phyloP scores from a whole-genome alignment of 2,797 vertebrate genomes.

The Gadopsis marmoratus region DNA sequence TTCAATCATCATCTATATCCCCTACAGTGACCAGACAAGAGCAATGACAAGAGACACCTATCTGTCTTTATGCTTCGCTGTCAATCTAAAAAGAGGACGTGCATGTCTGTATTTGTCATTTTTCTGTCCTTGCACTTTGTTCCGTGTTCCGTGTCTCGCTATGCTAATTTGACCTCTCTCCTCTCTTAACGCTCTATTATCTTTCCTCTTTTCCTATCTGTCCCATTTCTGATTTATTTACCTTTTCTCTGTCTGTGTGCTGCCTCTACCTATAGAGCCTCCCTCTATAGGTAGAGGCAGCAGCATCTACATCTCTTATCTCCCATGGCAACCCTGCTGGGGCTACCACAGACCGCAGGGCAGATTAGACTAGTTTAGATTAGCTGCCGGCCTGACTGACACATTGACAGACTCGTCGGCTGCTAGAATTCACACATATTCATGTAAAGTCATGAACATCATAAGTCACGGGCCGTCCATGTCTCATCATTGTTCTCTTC shows the following conservation, averaged over 20 bases:
- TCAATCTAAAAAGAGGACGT: constrained; percentile 14
- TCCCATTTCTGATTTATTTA: not conserved
- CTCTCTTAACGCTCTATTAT: not conserved
- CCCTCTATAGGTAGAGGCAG: too few relatives aligned
- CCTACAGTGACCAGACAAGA: constrained; percentile 23
- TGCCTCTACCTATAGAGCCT: not conserved
- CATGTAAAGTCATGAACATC: constrained; percentile 47
- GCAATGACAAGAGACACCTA: constrained; percentile 38
- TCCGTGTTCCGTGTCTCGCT: constrained; percentile 4
- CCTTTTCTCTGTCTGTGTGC: not conserved
- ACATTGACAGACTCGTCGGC: constrained; percentile 22
- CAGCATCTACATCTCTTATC: constrained; percentile 70
- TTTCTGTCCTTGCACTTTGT: constrained; percentile 18
- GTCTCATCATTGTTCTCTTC: not conserved
- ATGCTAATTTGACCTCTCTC: constrained; percentile 10
- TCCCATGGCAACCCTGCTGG: constrained; percentile 60
- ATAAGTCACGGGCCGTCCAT: constrained; percentile 26
- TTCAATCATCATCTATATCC: constrained; percentile 41
- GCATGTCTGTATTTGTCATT: constrained; percentile 21
- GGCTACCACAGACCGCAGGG: constrained; percentile 16
- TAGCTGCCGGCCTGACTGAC: constrained; percentile 9
- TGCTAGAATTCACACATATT: constrained; percentile 46
- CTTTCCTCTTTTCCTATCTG: not conserved
- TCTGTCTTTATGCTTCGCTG: constrained; percentile 17
- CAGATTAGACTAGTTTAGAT: constrained; percentile 55